These are phyloP conservation scores for Bembecia ichneumoniformis DNA, from an alignment of 2,888 invertebrate species.

Conservation along the genomic window DNA sequence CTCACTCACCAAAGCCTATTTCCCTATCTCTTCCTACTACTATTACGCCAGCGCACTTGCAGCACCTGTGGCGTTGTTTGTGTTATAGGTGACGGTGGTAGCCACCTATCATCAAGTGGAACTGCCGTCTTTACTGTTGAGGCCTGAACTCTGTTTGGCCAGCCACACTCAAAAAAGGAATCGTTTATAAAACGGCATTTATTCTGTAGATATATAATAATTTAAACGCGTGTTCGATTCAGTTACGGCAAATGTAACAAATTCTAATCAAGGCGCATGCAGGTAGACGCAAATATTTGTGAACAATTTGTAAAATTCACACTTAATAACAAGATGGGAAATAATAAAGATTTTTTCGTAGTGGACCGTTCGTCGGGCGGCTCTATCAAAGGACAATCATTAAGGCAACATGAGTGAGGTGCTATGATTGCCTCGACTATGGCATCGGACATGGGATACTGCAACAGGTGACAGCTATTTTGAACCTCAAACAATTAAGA, in stretches of 20 bases:
- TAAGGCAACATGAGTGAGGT: slow-evolving; percentile 36
- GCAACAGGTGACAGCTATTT: slow-evolving; percentile 43
- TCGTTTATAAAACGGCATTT: no score
- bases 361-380: slow-evolving; percentile 34
- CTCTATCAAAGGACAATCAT: slow-evolving; percentile 50
- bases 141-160: no score
- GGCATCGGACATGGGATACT: slow-evolving; percentile 22
- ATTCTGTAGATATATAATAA: no score
- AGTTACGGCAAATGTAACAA: slow-evolving; percentile 57
- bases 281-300: slow-evolving; percentile 72
- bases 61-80: no score
- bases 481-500: background rate
- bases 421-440: slow-evolving; percentile 47
- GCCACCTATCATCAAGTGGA: no score
- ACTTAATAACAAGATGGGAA: slow-evolving; percentile 62
- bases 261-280: slow-evolving; percentile 48
- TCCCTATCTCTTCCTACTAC: no score
- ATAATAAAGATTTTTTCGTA: slow-evolving; percentile 36
- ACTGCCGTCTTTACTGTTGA: no score
- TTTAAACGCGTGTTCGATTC: slow-evolving; percentile 39
- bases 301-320: slow-evolving; percentile 70
- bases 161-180: no score
- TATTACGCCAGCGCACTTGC: no score
- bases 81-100: no score
- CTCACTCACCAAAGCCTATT: no score